Conservation (phyloP, 2,113 vertebrate species). For the Zeus faber region DNA sequence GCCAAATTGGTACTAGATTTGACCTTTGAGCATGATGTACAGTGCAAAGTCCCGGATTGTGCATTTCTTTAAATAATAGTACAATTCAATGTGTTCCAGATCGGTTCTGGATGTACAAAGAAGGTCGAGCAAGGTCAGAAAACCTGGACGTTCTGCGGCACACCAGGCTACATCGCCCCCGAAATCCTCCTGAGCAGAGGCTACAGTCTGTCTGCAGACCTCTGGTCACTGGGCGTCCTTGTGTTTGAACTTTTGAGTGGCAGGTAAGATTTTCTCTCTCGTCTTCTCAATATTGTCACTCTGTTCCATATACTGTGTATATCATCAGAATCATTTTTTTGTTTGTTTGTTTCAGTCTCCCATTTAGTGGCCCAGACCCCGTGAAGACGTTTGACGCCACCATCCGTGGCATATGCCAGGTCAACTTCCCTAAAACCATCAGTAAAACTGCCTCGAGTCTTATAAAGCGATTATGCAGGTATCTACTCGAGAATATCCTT, state of each 20-base stretch:
- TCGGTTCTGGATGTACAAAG: constrained; percentile 96
- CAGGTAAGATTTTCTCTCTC: no score
- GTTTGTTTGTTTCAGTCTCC: constrained; percentile 58
- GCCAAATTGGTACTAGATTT: constrained; percentile 95
- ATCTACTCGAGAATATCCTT: background rate
- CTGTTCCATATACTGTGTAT: no score
- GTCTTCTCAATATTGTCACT: no score
- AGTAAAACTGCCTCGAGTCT: constrained; percentile 63
- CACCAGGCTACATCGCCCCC: constrained; percentile 92
- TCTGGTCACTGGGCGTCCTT: constrained; percentile 93
- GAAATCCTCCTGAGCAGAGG: constrained; percentile 95
- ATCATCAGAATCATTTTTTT: no score
- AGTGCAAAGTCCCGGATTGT: no score
- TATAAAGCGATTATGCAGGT: constrained; percentile 51
- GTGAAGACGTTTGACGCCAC: constrained; percentile 63
- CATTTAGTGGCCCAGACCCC: constrained; percentile 62
- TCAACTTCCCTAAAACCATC: constrained; percentile 72
- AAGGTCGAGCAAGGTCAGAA: constrained; percentile 88
- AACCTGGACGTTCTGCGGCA: constrained; percentile 95
- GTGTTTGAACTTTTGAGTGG: constrained; percentile 92
- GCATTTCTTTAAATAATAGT: no score
- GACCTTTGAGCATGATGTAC: no score
- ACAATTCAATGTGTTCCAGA: no score
- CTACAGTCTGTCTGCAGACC: constrained; percentile 91
- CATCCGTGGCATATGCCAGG: constrained; percentile 68